These are phyloP conservation scores for Chaetoderma sp. DNA, from an alignment of 2,888 invertebrate species.

Conservation along the genomic window DNA sequence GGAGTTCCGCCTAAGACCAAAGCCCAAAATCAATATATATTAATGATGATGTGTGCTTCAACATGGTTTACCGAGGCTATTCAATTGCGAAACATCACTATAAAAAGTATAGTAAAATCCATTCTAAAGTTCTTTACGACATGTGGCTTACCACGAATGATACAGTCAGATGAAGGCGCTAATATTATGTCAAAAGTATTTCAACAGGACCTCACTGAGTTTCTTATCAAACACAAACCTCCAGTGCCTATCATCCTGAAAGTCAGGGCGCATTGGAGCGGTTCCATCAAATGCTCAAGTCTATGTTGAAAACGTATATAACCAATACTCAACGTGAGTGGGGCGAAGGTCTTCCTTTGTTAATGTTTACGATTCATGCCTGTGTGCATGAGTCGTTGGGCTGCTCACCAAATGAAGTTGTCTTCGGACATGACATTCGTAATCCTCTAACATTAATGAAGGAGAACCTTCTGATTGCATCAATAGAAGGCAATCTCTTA, in stretches of 20 bases:
- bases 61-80: slow-evolving; percentile 22
- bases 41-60: slow-evolving; percentile 19
- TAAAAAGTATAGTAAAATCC: background rate
- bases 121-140: slow-evolving; percentile 7
- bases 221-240: slow-evolving; percentile 12
- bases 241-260: slow-evolving; percentile 21
- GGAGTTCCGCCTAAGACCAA: slow-evolving; percentile 21
- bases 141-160: slow-evolving; percentile 10
- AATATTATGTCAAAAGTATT: slow-evolving; percentile 17
- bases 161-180: slow-evolving; percentile 17
- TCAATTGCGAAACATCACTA: slow-evolving; percentile 10
- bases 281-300: background rate
- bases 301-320: background rate
- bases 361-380: background rate
- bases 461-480: background rate
- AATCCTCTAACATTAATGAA: background rate
- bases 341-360: background rate
- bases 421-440: slow-evolving; percentile 18
- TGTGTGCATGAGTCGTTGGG: background rate
- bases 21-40: slow-evolving; percentile 7
- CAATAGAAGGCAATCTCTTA: background rate
- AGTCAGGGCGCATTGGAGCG: slow-evolving; percentile 13
- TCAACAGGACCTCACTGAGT: slow-evolving; percentile 3
- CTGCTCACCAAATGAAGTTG: background rate
- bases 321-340: background rate